phyloP scores from a whole-genome alignment of 2,888 invertebrate genomes.

The Plebejus anna region DNA sequence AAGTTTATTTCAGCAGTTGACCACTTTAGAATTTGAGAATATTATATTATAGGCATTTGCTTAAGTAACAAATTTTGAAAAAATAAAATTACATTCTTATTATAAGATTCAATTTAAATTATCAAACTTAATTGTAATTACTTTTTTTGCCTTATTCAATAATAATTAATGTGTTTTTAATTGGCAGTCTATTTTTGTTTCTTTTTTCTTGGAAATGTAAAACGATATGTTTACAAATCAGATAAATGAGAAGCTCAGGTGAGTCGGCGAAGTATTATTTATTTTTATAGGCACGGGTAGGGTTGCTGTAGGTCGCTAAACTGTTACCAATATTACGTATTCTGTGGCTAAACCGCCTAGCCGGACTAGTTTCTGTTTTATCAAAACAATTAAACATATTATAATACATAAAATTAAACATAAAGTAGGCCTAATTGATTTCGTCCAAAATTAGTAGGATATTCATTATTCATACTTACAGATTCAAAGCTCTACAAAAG shows the following conservation, averaged over 20 bases:
- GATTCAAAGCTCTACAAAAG: too few relatives aligned
- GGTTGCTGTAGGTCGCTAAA: too few relatives aligned
- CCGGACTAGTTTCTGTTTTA: too few relatives aligned
- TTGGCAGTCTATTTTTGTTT: slow-evolving; percentile 1
- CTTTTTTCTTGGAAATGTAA: slow-evolving; percentile 3
- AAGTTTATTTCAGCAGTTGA: not conserved
- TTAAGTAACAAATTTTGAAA: not conserved
- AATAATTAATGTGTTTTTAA: not conserved
- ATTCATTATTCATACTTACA: too few relatives aligned
- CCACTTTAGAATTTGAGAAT: not conserved
- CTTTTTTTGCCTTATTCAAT: not conserved
- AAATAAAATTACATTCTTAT: not conserved
- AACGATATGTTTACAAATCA: slow-evolving; percentile 8
- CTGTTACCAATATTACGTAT: too few relatives aligned
- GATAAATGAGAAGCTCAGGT: slow-evolving; percentile 1
- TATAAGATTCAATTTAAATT: not conserved
- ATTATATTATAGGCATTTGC: not conserved
- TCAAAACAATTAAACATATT: too few relatives aligned
- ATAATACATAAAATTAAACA: too few relatives aligned
- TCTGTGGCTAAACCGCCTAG: too few relatives aligned
- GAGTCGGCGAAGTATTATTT: not conserved
- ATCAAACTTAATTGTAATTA: not conserved
- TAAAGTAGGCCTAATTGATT: too few relatives aligned
- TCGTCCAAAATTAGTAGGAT: too few relatives aligned
- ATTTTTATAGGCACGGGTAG: not conserved